phyloP scores from a whole-genome alignment of 2,888 invertebrate genomes.

The Candidula unifasciata region DNA sequence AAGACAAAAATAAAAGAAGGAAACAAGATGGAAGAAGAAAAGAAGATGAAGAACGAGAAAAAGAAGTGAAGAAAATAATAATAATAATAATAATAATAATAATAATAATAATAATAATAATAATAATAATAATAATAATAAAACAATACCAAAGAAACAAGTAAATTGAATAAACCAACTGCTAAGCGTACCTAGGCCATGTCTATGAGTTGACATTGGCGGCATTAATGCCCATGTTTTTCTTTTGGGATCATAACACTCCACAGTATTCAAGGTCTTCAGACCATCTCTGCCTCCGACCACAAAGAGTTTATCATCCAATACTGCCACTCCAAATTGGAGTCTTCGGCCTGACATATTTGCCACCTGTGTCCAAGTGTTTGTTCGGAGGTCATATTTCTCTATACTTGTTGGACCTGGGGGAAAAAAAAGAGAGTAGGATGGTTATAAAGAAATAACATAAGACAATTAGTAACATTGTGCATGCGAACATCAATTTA shows the following conservation, averaged over 20 bases:
- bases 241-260: slow-evolving; percentile 79
- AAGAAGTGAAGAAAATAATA: background rate
- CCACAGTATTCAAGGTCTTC: slow-evolving; percentile 85
- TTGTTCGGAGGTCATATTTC: slow-evolving; percentile 89
- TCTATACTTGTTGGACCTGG: slow-evolving; percentile 92
- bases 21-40: background rate
- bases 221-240: slow-evolving; percentile 87
- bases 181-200: slow-evolving; percentile 78
- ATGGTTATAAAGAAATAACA: too few species aligned
- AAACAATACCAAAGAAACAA: background rate
- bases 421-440: too few species aligned
- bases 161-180: background rate
- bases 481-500: too few species aligned
- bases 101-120: background rate
- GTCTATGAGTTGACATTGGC: slow-evolving; percentile 92
- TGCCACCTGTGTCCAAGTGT: slow-evolving; percentile 87
- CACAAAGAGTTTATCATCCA: slow-evolving; percentile 85
- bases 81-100: background rate
- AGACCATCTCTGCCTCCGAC: slow-evolving; percentile 95
- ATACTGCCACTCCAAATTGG: slow-evolving; percentile 93
- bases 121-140: background rate
- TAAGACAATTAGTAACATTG: too few species aligned
- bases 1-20: background rate
- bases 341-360: slow-evolving; percentile 88
- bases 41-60: background rate